Conservation (phyloP, 2,888 invertebrate species). For the Amiota minor region DNA sequence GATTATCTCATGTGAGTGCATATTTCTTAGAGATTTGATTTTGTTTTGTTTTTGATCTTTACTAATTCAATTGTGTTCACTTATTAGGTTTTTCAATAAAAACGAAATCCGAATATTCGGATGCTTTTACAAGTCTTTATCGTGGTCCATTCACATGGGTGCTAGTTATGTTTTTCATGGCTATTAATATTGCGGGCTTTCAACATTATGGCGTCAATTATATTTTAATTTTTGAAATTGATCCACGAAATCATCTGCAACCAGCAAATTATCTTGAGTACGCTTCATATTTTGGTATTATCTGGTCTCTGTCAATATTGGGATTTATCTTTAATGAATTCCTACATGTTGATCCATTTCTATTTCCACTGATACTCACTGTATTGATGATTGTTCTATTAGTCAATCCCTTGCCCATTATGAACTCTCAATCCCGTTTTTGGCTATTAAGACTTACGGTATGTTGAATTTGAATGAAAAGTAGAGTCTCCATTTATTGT, state of each 20-base stretch:
- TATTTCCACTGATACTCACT: slow-evolving; percentile 88
- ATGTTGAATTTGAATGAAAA: slow-evolving; percentile 16
- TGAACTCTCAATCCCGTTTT: slow-evolving; percentile 89
- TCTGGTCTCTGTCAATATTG: slow-evolving; percentile 90
- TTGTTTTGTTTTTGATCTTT: not conserved
- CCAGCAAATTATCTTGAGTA: slow-evolving; percentile 93
- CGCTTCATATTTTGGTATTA: slow-evolving; percentile 89
- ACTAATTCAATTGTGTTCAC: not conserved
- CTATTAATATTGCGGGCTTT: slow-evolving; percentile 97
- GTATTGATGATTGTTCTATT: slow-evolving; percentile 85
- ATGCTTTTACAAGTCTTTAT: slow-evolving; percentile 76
- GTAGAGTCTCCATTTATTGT: not conserved
- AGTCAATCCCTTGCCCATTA: slow-evolving; percentile 90
- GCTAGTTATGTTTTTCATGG: slow-evolving; percentile 91
- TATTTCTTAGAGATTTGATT: not conserved
- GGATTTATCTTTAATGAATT: slow-evolving; percentile 78
- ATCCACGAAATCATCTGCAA: slow-evolving; percentile 90
- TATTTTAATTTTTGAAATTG: slow-evolving; percentile 95
- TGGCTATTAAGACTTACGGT: slow-evolving; percentile 86
- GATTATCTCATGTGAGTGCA: slow-evolving; percentile 83
- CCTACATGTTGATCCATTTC: slow-evolving; percentile 88
- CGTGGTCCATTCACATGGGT: slow-evolving; percentile 91
- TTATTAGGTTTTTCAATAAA: not conserved
- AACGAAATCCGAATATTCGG: not conserved
- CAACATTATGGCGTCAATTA: slow-evolving; percentile 95